Conservation (phyloP, 2,797 vertebrate genomes). For the Cuculus canorus region DNA sequence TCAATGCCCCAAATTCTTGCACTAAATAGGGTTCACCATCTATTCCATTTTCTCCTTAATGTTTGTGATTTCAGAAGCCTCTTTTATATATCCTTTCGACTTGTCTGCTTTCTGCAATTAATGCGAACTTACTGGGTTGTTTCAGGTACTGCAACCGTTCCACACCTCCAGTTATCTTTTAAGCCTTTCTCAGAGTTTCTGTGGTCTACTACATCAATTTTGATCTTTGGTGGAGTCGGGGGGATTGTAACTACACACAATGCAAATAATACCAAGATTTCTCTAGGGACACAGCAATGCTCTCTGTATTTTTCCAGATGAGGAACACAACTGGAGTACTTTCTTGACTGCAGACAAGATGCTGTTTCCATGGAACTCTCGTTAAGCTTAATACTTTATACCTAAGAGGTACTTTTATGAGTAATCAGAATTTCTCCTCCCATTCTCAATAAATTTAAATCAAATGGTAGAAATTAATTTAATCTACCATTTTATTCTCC, state of each 20-base stretch:
- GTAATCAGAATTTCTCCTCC: neutral
- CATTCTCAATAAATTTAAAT: neutral
- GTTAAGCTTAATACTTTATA: rapidly evolving
- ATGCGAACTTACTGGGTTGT: neutral
- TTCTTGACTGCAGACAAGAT: neutral
- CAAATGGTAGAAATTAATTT: neutral
- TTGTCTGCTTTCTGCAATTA: neutral
- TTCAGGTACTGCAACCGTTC: neutral
- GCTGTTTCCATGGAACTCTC: neutral
- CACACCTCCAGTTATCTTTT: neutral
- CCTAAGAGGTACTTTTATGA: neutral
- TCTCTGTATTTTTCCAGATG: neutral
- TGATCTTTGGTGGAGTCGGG: neutral
- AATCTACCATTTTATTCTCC: neutral
- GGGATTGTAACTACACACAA: neutral
- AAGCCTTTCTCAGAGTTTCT: neutral
- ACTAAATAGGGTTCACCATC: neutral
- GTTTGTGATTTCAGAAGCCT: neutral
- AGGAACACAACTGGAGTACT: neutral
- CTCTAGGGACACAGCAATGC: neutral
- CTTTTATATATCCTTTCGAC: neutral
- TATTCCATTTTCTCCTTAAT: neutral
- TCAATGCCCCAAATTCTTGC: neutral
- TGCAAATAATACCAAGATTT: neutral
- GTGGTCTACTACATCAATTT: neutral